Percentiles rank a stretch among this genome's conserved stretches.
phyloP scores from a whole-genome alignment of 2,888 invertebrate genomes.

The Troides helena region DNA sequence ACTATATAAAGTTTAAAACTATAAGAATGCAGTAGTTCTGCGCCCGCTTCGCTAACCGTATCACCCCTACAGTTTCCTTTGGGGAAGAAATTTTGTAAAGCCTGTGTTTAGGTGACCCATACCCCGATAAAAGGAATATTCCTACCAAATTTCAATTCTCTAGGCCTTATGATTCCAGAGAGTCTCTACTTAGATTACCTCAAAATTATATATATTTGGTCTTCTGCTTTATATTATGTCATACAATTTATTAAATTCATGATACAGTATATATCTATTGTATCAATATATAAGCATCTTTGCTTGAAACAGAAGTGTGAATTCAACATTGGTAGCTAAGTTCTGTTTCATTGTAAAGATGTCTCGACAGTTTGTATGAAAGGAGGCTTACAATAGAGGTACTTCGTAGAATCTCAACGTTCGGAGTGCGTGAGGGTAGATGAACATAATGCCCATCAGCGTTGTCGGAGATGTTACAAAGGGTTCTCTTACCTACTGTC shows the following conservation, averaged over 20 bases:
- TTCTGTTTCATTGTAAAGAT: conserved; percentile 12
- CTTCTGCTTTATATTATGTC: not conserved
- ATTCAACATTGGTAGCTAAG: conserved; percentile 1
- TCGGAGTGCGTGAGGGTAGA: conserved; percentile 19
- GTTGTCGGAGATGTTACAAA: conserved; percentile 17
- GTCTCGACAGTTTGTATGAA: conserved; percentile 13
- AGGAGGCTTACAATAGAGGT: conserved; percentile 13
- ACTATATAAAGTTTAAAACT: too few species aligned
- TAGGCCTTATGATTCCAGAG: too few species aligned
- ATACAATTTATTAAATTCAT: not conserved
- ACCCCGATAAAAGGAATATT: too few species aligned
- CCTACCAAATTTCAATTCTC: too few species aligned
- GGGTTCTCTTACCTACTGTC: conserved; percentile 12
- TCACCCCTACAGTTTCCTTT: too few species aligned
- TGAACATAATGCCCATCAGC: conserved; percentile 20
- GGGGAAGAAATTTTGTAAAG: too few species aligned
- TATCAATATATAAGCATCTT: not conserved
- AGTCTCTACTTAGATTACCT: too few species aligned
- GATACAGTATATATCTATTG: not conserved
- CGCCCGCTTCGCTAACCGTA: too few species aligned
- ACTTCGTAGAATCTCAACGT: conserved; percentile 24
- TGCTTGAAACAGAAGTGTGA: conserved; percentile 8
- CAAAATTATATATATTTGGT: too few species aligned
- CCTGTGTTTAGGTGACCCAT: too few species aligned
- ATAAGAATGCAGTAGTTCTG: too few species aligned